Evolutionary conservation across 2,888 invertebrate species (phyloP).

Genomic region (Drosophila anomalata): DNA sequence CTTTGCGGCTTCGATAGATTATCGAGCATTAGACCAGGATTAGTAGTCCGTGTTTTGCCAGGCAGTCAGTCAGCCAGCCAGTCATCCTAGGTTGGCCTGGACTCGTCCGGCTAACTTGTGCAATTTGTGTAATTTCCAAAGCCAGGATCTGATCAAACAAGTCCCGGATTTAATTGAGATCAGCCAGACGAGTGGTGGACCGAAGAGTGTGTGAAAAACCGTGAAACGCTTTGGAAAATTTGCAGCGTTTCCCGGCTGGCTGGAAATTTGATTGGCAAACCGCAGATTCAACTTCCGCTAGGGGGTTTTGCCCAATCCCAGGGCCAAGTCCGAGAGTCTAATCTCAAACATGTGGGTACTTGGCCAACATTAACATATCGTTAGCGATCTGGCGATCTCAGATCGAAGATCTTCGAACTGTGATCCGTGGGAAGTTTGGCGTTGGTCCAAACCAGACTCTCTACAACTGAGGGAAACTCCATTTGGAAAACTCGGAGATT

Average conservation of each 20-base stretch:
- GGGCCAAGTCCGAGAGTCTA: conserved; percentile 36
- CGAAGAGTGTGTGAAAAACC: conserved; percentile 69
- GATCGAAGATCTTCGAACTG: conserved; percentile 32
- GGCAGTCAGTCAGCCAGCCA: conserved; percentile 22
- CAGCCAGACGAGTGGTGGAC: conserved; percentile 33
- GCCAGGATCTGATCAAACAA: conserved; percentile 73
- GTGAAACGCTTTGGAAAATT: conserved; percentile 57
- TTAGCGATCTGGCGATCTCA: conserved; percentile 50
- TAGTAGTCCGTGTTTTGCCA: conserved; percentile 62
- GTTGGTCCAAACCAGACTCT: conserved; percentile 25
- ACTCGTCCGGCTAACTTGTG: conserved; percentile 66
- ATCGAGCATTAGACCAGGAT: conserved; percentile 67
- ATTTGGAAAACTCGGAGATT: conserved; percentile 29
- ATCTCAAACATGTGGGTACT: conserved; percentile 74
- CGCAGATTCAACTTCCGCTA: conserved; percentile 64
- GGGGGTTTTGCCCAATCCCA: conserved; percentile 65
- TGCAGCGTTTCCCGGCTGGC: conserved; percentile 31
- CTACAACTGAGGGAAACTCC: conserved; percentile 65
- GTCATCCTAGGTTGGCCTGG: conserved; percentile 7
- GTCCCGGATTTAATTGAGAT: conserved; percentile 77
- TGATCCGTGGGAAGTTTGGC: conserved; percentile 55
- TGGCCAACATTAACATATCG: conserved; percentile 65
- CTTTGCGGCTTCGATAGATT: conserved; percentile 63
- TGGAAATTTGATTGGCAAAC: conserved; percentile 50
- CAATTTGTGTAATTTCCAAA: conserved; percentile 75